Percentiles rank a stretch among this genome's conserved stretches.
Conservation (phyloP, 2,113 vertebrate genomes). For the Orycteropus afer region DNA sequence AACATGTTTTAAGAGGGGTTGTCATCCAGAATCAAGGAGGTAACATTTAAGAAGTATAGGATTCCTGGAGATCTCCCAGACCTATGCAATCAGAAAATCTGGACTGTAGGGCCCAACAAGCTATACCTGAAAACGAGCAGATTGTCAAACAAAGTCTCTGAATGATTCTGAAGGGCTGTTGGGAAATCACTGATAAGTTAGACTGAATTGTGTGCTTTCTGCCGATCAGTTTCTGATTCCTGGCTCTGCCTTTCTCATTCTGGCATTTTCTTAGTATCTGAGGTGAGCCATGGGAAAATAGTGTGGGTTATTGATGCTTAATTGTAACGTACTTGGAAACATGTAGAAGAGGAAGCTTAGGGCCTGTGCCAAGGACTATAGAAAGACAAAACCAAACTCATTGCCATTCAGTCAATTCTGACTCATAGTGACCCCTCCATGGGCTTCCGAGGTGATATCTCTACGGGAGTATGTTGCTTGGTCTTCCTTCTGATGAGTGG, state of each 20-base stretch:
- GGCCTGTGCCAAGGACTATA: background rate
- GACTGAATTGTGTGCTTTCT: background rate
- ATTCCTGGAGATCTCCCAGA: background rate
- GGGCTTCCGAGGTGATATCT: too few relatives aligned
- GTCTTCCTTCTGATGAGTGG: too few relatives aligned
- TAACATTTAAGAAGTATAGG: background rate
- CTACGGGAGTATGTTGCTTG: too few relatives aligned
- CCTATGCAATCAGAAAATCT: background rate
- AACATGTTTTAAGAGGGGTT: background rate
- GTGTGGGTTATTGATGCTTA: too few relatives aligned
- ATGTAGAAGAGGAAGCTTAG: background rate
- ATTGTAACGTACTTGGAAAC: background rate
- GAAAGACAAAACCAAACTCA: too few relatives aligned
- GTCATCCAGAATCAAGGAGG: background rate
- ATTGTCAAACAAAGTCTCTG: background rate
- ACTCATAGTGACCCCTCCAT: too few relatives aligned
- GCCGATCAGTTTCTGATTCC: background rate
- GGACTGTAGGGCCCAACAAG: background rate
- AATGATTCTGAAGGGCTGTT: background rate
- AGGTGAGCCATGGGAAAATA: background rate
- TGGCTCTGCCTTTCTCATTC: background rate
- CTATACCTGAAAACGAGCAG: background rate
- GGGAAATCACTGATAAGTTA: background rate
- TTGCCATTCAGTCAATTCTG: too few relatives aligned
- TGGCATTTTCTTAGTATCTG: background rate